Conservation (phyloP, 2,113 vertebrate genomes). For the Aramus guarauna region DNA sequence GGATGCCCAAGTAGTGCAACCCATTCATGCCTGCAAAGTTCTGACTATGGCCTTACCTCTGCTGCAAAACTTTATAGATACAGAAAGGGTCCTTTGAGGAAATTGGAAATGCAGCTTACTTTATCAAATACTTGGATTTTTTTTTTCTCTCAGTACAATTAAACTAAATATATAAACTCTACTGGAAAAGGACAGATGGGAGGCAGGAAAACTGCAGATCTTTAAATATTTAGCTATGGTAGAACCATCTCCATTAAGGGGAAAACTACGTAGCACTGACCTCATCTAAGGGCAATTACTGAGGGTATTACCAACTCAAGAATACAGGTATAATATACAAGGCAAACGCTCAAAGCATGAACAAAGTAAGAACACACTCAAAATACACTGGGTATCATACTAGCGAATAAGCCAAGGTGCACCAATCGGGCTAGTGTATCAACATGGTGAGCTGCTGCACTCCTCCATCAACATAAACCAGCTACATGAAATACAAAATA, state of each 20-base stretch:
- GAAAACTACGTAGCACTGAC: not conserved
- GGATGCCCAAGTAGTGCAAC: not conserved
- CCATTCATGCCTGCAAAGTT: not conserved
- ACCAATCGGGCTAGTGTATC: not conserved
- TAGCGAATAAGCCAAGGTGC: not conserved
- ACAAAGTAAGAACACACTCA: not conserved
- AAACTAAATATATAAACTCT: not conserved
- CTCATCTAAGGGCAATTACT: not conserved
- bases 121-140: not conserved
- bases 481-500: fast-evolving
- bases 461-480: fast-evolving
- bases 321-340: not conserved
- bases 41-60: not conserved
- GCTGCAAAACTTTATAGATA: not conserved
- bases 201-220: not conserved
- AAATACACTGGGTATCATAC: fast-evolving
- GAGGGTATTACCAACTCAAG: not conserved
- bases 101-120: not conserved
- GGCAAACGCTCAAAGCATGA: fast-evolving
- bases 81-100: not conserved
- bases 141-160: not conserved
- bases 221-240: not conserved
- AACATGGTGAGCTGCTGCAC: fast-evolving
- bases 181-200: not conserved
- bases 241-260: not conserved